Conservation (phyloP, 35 echinoderm and acorn worm genomes). For the Ophiothrix spiculata region DNA sequence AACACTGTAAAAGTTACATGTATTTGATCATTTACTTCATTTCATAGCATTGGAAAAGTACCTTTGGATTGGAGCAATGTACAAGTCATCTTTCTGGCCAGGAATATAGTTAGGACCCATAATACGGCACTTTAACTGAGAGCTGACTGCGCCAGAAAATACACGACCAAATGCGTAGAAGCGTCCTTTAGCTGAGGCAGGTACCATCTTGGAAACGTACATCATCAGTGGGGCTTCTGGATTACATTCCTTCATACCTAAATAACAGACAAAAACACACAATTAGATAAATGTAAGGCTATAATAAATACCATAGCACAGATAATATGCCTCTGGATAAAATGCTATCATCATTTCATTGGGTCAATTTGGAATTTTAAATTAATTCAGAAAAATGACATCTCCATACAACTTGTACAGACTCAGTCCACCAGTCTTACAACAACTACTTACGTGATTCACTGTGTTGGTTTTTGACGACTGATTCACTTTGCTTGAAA, state of each 20-base stretch:
- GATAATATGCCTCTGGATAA: background rate
- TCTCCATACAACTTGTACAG: too few relatives aligned
- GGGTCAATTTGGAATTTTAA: too few relatives aligned
- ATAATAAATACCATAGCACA: background rate
- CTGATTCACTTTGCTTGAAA: too few relatives aligned
- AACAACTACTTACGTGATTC: too few relatives aligned
- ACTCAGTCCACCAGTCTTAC: too few relatives aligned
- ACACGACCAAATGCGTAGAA: slow-evolving; percentile 80
- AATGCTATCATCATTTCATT: too few relatives aligned
- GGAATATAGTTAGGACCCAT: slow-evolving; percentile 82
- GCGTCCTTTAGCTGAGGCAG: slow-evolving; percentile 61
- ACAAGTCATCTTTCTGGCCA: slow-evolving; percentile 70
- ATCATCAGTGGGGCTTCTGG: slow-evolving; percentile 61
- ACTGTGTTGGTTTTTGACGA: too few relatives aligned
- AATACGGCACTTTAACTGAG: slow-evolving; percentile 56
- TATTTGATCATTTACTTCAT: too few relatives aligned
- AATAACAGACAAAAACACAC: background rate
- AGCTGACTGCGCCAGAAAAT: slow-evolving; percentile 57
- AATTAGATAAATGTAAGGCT: background rate
- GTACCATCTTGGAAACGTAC: slow-evolving; percentile 84
- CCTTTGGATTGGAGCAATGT: slow-evolving; percentile 62
- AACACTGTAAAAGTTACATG: too few relatives aligned
- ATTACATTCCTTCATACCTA: slow-evolving; percentile 68
- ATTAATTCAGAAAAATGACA: too few relatives aligned
- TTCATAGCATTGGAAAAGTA: too few relatives aligned